These are phyloP conservation scores for Seriola aureovittata DNA, from an alignment of 2,113 vertebrate species.

Conservation along the genomic window DNA sequence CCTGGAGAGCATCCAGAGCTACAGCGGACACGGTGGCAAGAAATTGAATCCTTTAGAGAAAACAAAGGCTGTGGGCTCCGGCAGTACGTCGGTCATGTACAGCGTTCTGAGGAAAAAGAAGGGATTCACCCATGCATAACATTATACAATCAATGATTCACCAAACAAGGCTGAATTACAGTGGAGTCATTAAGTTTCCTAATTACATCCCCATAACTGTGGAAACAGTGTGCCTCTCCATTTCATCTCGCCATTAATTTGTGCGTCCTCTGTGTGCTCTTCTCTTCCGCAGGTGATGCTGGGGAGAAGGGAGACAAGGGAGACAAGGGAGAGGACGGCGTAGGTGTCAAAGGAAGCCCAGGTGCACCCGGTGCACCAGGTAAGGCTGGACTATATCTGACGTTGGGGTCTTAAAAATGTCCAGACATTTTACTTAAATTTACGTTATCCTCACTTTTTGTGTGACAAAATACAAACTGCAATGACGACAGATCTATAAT, in stretches of 20 bases:
- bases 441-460: too few species aligned
- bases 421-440: not conserved
- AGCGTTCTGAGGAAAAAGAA: constrained; percentile 14
- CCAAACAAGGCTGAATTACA: constrained; percentile 52
- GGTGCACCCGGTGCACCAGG: constrained; percentile 83
- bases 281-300: constrained; percentile 73
- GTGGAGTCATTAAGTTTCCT: constrained; percentile 35
- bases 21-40: constrained; percentile 15
- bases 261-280: not conserved
- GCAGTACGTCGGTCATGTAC: not conserved
- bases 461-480: too few species aligned
- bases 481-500: too few species aligned
- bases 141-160: constrained; percentile 57
- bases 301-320: constrained; percentile 82
- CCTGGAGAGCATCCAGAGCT: constrained; percentile 41
- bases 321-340: constrained; percentile 81
- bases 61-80: constrained; percentile 19
- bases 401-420: not conserved
- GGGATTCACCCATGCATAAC: constrained; percentile 23
- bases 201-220: constrained; percentile 23
- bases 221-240: constrained; percentile 27
- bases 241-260: constrained; percentile 21
- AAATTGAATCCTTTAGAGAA: constrained; percentile 40
- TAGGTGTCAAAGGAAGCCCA: constrained; percentile 82
- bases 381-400: constrained; percentile 50